phyloP scores from a whole-genome alignment of 2,888 invertebrate genomes.

The Anthoptus insignis region DNA sequence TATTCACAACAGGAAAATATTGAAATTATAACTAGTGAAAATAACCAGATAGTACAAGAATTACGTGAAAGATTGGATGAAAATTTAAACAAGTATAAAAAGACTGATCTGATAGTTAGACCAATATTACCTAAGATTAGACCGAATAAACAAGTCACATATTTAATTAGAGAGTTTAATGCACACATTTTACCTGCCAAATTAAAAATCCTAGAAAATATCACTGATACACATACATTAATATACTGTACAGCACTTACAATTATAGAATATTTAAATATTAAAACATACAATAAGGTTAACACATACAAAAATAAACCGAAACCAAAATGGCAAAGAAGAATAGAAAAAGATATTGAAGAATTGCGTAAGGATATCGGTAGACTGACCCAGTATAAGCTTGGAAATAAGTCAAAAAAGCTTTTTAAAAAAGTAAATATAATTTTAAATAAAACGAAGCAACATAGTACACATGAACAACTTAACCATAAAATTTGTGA shows the following conservation, averaged over 20 bases:
- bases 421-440: conserved; percentile 15
- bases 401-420: conserved; percentile 32
- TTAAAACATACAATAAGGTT: conserved; percentile 3
- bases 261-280: conserved; percentile 18
- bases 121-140: conserved; percentile 34
- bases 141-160: not conserved
- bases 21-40: not conserved
- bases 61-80: not conserved
- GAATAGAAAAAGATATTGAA: conserved; percentile 37
- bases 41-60: not conserved
- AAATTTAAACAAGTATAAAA: not conserved
- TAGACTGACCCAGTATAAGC: conserved; percentile 36
- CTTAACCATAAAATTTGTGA: conserved; percentile 40
- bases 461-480: conserved; percentile 34
- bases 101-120: conserved; percentile 4
- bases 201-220: not conserved
- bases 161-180: conserved; percentile 17
- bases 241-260: conserved; percentile 38
- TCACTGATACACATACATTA: conserved; percentile 34
- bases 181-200: not conserved
- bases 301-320: not conserved
- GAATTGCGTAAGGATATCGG: conserved; percentile 34
- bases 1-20: not conserved
- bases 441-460: conserved; percentile 19
- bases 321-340: conserved; percentile 36